Conservation (phyloP, 2,888 invertebrate species). For the Synergus japonicus region DNA sequence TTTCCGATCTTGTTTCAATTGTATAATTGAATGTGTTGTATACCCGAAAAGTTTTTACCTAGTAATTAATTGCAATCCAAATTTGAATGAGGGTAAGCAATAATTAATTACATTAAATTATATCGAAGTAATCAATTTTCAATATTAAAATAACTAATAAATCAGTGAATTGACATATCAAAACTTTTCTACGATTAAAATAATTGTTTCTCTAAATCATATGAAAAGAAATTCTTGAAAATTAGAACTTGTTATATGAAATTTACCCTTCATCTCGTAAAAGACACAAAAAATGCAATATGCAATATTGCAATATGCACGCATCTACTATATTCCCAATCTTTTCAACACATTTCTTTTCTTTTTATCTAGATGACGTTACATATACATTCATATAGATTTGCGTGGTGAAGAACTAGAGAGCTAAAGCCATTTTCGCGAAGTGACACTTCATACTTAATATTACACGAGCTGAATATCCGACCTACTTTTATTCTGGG, state of each 20-base stretch:
- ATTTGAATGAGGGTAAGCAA: neutral
- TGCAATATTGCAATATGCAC: neutral
- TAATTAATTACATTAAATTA: neutral
- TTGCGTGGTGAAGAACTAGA: neutral
- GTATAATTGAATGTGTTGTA: neutral
- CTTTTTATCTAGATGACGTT: conserved; percentile 2
- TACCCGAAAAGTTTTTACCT: neutral
- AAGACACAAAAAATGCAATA: conserved; percentile 2
- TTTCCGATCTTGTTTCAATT: neutral
- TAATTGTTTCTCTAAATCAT: neutral
- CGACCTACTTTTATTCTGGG: conserved; percentile 5
- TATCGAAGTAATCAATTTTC: neutral
- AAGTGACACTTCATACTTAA: conserved; percentile 10
- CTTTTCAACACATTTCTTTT: neutral
- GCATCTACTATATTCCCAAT: neutral
- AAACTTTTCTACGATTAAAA: no score
- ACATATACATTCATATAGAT: neutral
- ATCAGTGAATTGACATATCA: no score
- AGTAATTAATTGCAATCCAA: neutral
- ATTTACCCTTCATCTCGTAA: neutral
- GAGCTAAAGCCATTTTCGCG: conserved; percentile 15
- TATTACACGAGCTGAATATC: conserved; percentile 14
- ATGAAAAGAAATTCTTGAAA: neutral
- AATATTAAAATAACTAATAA: neutral
- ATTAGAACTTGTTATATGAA: neutral